Evolutionary conservation across 2,888 invertebrate genomes (phyloP).

Genomic region (Protonemura montana): DNA sequence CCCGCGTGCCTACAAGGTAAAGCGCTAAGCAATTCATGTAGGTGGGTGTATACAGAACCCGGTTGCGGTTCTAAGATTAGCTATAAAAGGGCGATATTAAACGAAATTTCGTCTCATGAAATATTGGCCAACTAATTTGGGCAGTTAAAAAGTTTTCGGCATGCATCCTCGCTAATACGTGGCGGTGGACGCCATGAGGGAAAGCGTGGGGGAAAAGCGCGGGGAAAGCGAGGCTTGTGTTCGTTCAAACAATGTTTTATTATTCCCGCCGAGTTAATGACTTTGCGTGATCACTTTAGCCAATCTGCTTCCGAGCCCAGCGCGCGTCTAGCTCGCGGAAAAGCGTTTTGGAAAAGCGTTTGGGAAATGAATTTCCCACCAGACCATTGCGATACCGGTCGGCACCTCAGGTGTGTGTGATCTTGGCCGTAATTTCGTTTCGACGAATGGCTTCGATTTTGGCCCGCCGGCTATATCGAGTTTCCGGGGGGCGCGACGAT

Average conservation of each 20-base stretch:
- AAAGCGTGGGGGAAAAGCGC: too few species aligned
- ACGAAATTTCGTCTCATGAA: slow-evolving; percentile 20
- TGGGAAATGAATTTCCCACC: neutral
- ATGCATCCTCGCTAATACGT: neutral
- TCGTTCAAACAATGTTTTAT: slow-evolving; percentile 12
- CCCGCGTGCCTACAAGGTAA: neutral
- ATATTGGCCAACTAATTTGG: slow-evolving; percentile 16
- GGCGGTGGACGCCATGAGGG: neutral
- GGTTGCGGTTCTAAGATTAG: slow-evolving; percentile 9
- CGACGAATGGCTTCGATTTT: neutral
- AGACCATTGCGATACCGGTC: neutral
- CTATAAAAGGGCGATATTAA: slow-evolving; percentile 7
- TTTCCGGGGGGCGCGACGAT: neutral
- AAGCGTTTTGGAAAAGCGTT: neutral
- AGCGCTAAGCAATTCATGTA: neutral
- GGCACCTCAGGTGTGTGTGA: neutral
- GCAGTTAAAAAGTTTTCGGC: slow-evolving; percentile 32
- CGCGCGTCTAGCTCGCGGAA: neutral
- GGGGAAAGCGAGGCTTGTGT: neutral
- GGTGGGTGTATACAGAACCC: neutral
- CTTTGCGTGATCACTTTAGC: slow-evolving; percentile 12
- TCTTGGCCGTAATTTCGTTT: neutral
- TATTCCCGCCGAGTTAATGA: neutral
- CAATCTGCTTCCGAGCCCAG: neutral
- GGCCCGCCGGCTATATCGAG: neutral